Conservation (phyloP, 2,113 vertebrate genomes). For the Gymnogyps californianus region DNA sequence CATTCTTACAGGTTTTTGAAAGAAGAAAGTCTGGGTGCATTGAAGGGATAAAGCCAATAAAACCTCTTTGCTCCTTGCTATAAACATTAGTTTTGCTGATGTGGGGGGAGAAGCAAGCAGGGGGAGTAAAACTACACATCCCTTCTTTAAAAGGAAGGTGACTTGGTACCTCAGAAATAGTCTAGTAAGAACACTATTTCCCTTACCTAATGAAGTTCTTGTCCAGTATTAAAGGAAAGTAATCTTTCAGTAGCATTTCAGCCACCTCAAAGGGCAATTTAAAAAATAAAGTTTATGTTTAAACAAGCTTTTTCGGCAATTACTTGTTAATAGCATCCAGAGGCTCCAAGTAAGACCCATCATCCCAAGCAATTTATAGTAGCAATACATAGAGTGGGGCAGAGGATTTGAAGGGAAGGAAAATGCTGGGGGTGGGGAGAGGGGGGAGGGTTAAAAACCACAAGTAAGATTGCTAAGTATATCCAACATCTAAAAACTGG, state of each 20-base stretch:
- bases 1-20: not conserved
- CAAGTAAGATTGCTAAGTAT: not conserved
- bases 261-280: not conserved
- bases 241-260: conserved; percentile 5
- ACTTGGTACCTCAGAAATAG: not conserved
- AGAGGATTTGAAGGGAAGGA: not conserved
- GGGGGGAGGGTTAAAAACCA: not conserved
- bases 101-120: not conserved
- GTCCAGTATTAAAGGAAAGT: not conserved
- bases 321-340: conserved; percentile 32
- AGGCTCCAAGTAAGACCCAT: not conserved
- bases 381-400: not conserved
- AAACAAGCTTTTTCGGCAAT: conserved; percentile 34
- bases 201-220: not conserved
- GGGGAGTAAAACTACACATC: not conserved
- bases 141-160: not conserved
- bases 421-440: not conserved
- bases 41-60: not conserved
- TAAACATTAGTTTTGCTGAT: not conserved
- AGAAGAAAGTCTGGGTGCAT: not conserved
- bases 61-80: not conserved
- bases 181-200: not conserved
- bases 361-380: conserved; percentile 3
- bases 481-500: not conserved
- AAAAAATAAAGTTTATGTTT: not conserved